Evolutionary conservation across 2,113 vertebrate genomes (phyloP).

Genomic region (Felis catus): F.catus_Fca126_mat1.0 CM031421.1:21718501-21719000

Average conservation of each 20-base stretch:
- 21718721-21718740: background rate
- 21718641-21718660: background rate
- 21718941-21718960: too few relatives aligned
- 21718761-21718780: background rate
- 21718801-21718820: too few relatives aligned
- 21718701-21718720: slow-evolving; percentile 49
- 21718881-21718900: too few relatives aligned
- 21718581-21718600: background rate
- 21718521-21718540: background rate
- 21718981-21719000: too few relatives aligned
- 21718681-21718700: slow-evolving; percentile 14
- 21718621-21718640: background rate
- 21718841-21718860: too few relatives aligned
- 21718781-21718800: too few relatives aligned
- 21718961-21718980: too few relatives aligned
- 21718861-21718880: too few relatives aligned
- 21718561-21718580: background rate
- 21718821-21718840: too few relatives aligned
- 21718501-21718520: slow-evolving; percentile 15
- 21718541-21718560: background rate
- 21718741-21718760: background rate
- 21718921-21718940: too few relatives aligned
- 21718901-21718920: too few relatives aligned
- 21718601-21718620: background rate
- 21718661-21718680: slow-evolving; percentile 14